These are phyloP conservation scores for Plebejus argus DNA, from an alignment of 2,888 invertebrate genomes.

Conservation along the genomic window DNA sequence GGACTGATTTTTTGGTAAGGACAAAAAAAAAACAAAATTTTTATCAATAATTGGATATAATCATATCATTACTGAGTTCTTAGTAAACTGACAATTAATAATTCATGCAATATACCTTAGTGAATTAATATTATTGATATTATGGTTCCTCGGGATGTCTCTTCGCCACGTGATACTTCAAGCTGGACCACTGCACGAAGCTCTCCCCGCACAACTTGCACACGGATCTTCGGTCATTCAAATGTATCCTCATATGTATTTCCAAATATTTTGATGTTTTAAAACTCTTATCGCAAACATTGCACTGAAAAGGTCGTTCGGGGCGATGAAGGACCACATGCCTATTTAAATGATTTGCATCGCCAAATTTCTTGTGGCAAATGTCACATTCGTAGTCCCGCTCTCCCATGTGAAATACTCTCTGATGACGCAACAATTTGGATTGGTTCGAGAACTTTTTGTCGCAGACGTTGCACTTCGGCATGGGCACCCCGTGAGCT, in stretches of 20 bases:
- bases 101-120: no score
- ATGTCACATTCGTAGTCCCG: conserved; percentile 36
- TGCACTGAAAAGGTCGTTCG: not conserved
- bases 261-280: not conserved
- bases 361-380: not conserved
- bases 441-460: conserved; percentile 50
- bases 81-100: no score
- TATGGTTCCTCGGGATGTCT: conserved; percentile 42
- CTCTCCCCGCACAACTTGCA: conserved; percentile 52
- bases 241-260: conserved; percentile 46
- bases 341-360: not conserved
- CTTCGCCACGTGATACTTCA: conserved; percentile 48
- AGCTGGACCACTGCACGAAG: conserved; percentile 49
- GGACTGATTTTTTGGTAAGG: no score
- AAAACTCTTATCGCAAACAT: conserved; percentile 1
- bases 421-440: conserved; percentile 50
- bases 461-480: conserved; percentile 52
- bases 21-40: no score
- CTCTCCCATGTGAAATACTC: conserved; percentile 51
- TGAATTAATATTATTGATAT: not conserved
- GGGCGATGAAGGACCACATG: not conserved
- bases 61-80: no score
- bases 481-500: conserved; percentile 50
- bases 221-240: conserved; percentile 47
- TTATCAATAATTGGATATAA: no score